Percentiles rank a stretch among this genome's conserved stretches.
Conservation (phyloP, 2,113 vertebrate species). For the Sander vitreus region DNA sequence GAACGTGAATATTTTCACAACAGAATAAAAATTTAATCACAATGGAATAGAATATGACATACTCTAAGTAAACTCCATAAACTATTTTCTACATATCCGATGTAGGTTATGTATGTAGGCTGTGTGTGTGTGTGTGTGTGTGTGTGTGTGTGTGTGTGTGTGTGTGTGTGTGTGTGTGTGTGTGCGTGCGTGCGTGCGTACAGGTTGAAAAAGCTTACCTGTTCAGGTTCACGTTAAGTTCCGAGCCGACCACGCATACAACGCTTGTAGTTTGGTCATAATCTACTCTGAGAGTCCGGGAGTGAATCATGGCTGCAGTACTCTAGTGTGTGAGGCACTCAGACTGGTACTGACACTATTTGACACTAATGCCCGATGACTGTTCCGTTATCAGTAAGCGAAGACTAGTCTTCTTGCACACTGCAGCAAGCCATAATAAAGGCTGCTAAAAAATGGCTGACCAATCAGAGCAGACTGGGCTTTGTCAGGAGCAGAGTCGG, state of each 20-base stretch:
- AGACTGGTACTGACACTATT: background rate
- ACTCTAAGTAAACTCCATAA: no score
- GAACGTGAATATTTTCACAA: background rate
- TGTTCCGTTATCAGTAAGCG: background rate
- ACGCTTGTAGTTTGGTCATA: constrained; percentile 23
- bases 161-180: background rate
- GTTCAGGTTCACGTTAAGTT: constrained; percentile 66
- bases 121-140: background rate
- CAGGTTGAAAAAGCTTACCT: constrained; percentile 63
- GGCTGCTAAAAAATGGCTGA: background rate
- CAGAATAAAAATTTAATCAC: background rate
- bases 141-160: no score
- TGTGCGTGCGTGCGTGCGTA: background rate
- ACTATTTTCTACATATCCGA: background rate
- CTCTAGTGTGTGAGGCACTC: background rate
- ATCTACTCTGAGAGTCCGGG: constrained; percentile 76
- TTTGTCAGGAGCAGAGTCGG: no score
- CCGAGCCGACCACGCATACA: constrained; percentile 74
- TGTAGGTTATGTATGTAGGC: no score
- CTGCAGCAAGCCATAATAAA: background rate
- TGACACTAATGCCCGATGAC: no score
- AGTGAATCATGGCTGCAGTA: constrained; percentile 56
- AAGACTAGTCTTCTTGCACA: no score
- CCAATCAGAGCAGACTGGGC: no score
- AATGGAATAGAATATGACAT: background rate